Evolutionary conservation across 37 sponge, comb jelly and placozoan genomes (phyloP), one percentile per base, ranked within the genome.

Genomic region (Spongia lamella): DNA sequence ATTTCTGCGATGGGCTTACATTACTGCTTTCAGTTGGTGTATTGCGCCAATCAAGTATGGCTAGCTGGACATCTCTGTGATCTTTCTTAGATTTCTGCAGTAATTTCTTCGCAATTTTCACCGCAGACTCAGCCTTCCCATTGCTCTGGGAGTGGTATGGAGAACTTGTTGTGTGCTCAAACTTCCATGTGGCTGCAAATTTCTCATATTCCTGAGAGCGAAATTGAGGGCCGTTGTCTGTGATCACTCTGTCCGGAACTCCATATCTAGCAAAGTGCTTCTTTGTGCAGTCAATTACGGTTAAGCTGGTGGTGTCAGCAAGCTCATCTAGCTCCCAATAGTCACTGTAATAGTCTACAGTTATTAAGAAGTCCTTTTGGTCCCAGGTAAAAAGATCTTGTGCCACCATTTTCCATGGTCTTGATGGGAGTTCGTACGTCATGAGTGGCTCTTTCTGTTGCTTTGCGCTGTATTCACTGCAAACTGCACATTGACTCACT

Each of bases 181-280:
- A 75, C 0, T 59, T 57, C 61, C 74, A 83, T 61, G 21, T 55
- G 29, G 40, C 32, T 29, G 76, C 68, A 66, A 83, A 75, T 37
- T 25, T 1, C 68, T 55, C 34, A 43, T 74, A 71, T 21, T 66
- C 68, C 3, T n/a, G 25, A 22, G 57, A 56, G 29, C 38, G 64
- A 57, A 66, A 73, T 63, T 82, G 83, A 25, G 79, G 79, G 2
- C 79, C 70, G 27, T 69, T 70, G 51, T 79, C 80, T n/a, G 60
- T 79, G 34, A 59, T 43, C 39, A 79, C 54, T 21, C 31, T 38
- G 38, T 59, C 47, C 50, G 51, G 80, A 40, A 79, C 69, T 58
- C 83, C 68, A 74, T 83, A 57, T 57, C 68, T n/a, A 34, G 76
- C 34, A 56, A 82, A 82, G 57, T 50, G 30, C 11, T 32, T 27